Evolutionary conservation across 2,113 vertebrate genomes (phyloP), one percentile per base, ranked within the genome.

Genomic region (Pygoscelis antarcticus): DNA sequence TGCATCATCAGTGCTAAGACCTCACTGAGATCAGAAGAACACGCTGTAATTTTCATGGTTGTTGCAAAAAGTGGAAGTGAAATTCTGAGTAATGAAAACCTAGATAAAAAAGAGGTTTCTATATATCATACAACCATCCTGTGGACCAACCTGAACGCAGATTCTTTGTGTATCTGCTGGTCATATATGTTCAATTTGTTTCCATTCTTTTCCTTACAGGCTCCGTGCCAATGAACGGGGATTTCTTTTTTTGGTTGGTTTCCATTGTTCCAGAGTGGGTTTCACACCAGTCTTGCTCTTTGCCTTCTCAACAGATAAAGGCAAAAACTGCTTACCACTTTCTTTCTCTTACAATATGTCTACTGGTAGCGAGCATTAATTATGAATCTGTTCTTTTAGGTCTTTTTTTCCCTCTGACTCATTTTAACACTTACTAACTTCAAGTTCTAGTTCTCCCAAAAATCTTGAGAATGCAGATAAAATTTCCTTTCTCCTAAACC

Each of bases 381-480:
- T 69, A 79, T 49, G 22, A 86, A 79, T 86, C 75, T 75, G 65
- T 72, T 89, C 51, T 78, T 91, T 75, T 25, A n/a, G 27, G 16
- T 22, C 11, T 34, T 74, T 46, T 78, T 84, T 69, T 8, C 17
- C 9, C 34, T 82, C 47, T 95, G 83, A 85, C 74, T 96, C 74
- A 72, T 87, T 89, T 91, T 95, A 87, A 88, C 44, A 88, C 49
- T 76, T 94, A 69, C 2, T 19, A 89, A 13, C 16, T 94, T 90
- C 60, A 70, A 75, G 32, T 89, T 54, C 83, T 88, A 47, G 16
- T 86, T 89, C 30, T 71, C 32, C 46, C 9, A 23, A 95, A 93
- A 74, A 44, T 52, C 76, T 51, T 74, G 62, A 83, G 30, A 76
- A 79, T 36, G 23, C 8, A 57, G 44, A 83, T 60, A 82, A 96